Conservation (phyloP, 2,888 invertebrate genomes). For the Eristalinus sepulchralis region DNA sequence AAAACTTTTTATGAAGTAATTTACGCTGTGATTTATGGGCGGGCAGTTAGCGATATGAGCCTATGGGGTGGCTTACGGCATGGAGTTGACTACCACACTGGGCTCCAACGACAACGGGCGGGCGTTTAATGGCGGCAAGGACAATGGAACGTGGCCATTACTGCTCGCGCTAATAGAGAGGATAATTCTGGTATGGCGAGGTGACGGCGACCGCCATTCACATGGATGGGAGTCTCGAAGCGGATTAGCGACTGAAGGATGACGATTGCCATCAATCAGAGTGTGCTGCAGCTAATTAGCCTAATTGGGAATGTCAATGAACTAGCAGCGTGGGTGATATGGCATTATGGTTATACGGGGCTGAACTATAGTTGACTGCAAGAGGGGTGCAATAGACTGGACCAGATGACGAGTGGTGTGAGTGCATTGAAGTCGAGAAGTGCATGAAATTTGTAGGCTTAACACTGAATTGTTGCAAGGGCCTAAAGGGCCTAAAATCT, state of each 20-base stretch:
- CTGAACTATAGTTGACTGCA: neutral
- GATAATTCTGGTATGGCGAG: neutral
- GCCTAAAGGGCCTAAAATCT: too few species aligned
- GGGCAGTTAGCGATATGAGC: conserved; percentile 48
- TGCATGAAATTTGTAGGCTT: too few species aligned
- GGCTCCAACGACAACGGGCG: neutral
- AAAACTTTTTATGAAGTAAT: conserved; percentile 74
- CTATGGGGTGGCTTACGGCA: neutral
- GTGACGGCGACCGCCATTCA: neutral
- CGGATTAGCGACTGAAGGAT: conserved; percentile 1
- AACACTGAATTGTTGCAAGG: too few species aligned
- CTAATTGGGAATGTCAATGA: neutral
- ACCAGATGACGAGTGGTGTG: too few species aligned
- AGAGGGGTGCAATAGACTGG: neutral
- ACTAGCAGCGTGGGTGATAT: neutral
- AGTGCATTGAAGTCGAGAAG: too few species aligned
- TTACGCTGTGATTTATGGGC: conserved; percentile 74
- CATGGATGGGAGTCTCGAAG: neutral
- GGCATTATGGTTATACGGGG: neutral
- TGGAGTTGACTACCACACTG: neutral
- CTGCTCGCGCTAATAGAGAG: conserved; percentile 27
- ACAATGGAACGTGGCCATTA: conserved; percentile 33
- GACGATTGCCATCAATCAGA: conserved; percentile 1
- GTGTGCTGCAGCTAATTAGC: neutral
- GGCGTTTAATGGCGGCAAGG: conserved; percentile 26